phyloP scores from a whole-genome alignment of 1,140 invertebrate genomes.

The Amyelois transitella region DNA sequence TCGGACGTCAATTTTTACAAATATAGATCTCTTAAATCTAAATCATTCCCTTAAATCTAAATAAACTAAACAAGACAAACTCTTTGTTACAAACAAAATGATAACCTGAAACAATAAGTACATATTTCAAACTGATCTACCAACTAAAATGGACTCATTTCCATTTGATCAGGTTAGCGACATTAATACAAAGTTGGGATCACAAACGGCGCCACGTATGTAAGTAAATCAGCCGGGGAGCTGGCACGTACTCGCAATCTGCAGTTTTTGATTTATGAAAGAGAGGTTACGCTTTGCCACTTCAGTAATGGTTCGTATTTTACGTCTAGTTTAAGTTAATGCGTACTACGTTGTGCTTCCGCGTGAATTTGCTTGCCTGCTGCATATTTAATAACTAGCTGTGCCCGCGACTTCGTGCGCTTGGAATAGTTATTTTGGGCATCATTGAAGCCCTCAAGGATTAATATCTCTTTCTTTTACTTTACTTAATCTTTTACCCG shows the following conservation, averaged over 20 bases:
- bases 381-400: too few species aligned
- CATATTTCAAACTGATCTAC: background rate
- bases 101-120: background rate
- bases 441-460: too few species aligned
- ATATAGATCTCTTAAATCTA: too few species aligned
- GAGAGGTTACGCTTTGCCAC: background rate
- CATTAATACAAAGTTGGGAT: background rate
- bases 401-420: too few species aligned
- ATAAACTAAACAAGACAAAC: too few species aligned
- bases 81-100: too few species aligned
- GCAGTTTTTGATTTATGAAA: background rate
- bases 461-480: too few species aligned
- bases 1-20: too few species aligned
- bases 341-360: background rate
- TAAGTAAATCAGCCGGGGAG: background rate
- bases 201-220: background rate
- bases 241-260: background rate
- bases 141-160: background rate
- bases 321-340: background rate
- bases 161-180: background rate
- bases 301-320: background rate
- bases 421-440: too few species aligned
- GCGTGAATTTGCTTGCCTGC: too few species aligned
- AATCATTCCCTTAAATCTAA: too few species aligned
- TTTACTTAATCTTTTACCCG: too few species aligned